These are phyloP conservation scores for Tenthredo notha DNA, from an alignment of 2,888 invertebrate species.

Conservation along the genomic window DNA sequence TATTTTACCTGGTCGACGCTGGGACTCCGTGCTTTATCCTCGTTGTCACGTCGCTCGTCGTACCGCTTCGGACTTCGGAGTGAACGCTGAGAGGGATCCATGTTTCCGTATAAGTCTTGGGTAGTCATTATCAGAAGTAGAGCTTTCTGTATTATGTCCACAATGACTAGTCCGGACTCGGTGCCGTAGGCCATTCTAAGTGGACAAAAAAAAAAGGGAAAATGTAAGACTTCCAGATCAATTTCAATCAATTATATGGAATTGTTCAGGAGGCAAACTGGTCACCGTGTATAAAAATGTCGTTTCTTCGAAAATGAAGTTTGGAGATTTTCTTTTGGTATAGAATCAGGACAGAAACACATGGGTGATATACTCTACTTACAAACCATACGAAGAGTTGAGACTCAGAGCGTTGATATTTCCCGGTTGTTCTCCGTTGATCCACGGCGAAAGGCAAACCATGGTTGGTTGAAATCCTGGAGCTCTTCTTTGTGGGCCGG, in stretches of 20 bases:
- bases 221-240: neutral
- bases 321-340: neutral
- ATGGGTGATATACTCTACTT: slow-evolving; percentile 79
- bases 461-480: slow-evolving; percentile 99
- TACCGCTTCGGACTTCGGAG: slow-evolving; percentile 87
- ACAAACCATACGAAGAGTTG: slow-evolving; percentile 98
- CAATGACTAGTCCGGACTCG: slow-evolving; percentile 96
- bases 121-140: slow-evolving; percentile 94
- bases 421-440: slow-evolving; percentile 89
- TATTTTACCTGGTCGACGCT: slow-evolving; percentile 92
- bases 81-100: slow-evolving; percentile 92
- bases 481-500: slow-evolving; percentile 90
- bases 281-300: neutral
- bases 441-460: slow-evolving; percentile 94
- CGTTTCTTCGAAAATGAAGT: neutral
- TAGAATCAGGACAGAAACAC: slow-evolving; percentile 13
- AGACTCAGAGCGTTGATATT: slow-evolving; percentile 94
- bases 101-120: slow-evolving; percentile 93
- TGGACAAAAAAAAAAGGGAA: slow-evolving; percentile 58
- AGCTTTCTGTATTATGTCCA: slow-evolving; percentile 95
- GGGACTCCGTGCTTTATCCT: slow-evolving; percentile 88
- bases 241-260: neutral
- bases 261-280: neutral
- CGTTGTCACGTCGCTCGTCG: slow-evolving; percentile 74
- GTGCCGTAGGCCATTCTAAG: slow-evolving; percentile 97